A percentile compares a stretch with the other conserved stretches of the same genome.
phyloP scores from a whole-genome alignment of 2,797 vertebrate genomes.

The Manis javanica region DNA sequence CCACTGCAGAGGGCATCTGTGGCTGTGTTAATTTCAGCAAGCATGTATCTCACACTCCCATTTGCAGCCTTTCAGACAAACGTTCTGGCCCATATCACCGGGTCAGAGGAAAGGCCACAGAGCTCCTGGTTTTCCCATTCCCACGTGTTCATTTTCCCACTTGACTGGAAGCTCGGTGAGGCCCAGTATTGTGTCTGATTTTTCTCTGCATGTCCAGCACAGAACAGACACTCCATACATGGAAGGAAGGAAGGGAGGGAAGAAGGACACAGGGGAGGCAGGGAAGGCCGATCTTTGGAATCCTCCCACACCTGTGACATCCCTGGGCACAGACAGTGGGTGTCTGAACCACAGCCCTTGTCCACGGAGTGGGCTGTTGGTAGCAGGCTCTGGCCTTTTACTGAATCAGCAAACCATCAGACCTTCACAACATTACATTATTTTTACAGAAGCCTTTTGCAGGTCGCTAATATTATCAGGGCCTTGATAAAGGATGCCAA shows the following conservation, averaged over 20 bases:
- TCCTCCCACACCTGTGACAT: neutral
- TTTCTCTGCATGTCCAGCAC: neutral
- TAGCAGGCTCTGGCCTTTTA: neutral
- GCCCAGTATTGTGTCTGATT: neutral
- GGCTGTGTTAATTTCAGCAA: neutral
- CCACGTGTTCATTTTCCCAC: neutral
- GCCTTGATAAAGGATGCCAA: neutral
- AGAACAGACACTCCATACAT: neutral
- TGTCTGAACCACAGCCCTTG: neutral
- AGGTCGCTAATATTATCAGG: neutral
- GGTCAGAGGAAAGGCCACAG: neutral
- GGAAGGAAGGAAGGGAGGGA: neutral
- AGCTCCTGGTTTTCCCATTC: neutral
- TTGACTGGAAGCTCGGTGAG: neutral
- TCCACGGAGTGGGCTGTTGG: neutral
- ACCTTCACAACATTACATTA: neutral
- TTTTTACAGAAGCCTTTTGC: slow-evolving; percentile 36
- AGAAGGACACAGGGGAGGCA: neutral
- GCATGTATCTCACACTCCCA: neutral
- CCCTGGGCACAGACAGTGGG: neutral
- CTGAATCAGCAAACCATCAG: neutral
- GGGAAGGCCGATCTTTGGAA: neutral
- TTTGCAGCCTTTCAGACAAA: neutral
- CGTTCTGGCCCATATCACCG: neutral
- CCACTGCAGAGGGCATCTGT: neutral